Percentiles rank a stretch among this genome's conserved stretches.
These are phyloP conservation scores for Xerus inauris DNA, from an alignment of 2,113 vertebrate genomes.

Conservation along the genomic window DNA sequence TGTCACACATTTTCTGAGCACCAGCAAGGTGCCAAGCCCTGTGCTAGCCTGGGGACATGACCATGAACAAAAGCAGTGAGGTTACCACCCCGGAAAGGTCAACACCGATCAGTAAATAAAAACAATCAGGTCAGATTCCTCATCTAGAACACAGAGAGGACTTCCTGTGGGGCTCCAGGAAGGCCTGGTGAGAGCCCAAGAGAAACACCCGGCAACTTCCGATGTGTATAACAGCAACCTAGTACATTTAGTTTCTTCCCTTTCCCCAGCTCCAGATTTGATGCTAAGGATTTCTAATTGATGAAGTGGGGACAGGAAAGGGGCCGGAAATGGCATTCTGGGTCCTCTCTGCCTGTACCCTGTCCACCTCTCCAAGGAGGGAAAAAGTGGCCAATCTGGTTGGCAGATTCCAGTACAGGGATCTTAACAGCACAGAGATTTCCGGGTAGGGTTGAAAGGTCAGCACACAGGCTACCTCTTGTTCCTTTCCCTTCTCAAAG, in stretches of 20 bases:
- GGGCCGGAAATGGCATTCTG: background rate
- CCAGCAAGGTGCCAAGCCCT: background rate
- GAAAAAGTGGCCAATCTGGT: background rate
- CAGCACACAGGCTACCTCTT: background rate
- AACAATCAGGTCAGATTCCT: background rate
- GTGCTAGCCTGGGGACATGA: background rate
- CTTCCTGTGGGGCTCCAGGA: background rate
- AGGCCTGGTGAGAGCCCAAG: too few species aligned
- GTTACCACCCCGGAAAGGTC: background rate
- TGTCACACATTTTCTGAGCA: background rate
- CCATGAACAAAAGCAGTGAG: background rate
- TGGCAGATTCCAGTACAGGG: too few species aligned
- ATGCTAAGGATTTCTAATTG: background rate
- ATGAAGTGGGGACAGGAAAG: rapidly evolving
- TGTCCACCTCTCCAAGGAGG: background rate
- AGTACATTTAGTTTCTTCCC: rapidly evolving
- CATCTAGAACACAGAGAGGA: background rate
- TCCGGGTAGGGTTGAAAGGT: background rate
- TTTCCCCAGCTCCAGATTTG: background rate
- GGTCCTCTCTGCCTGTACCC: background rate
- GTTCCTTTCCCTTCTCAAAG: background rate
- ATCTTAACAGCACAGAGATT: background rate
- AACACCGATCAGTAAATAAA: background rate
- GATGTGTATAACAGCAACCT: too few species aligned
- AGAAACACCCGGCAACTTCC: background rate